phyloP scores from a whole-genome alignment of 2,113 vertebrate species.

The Lutjanus erythropterus region DNA sequence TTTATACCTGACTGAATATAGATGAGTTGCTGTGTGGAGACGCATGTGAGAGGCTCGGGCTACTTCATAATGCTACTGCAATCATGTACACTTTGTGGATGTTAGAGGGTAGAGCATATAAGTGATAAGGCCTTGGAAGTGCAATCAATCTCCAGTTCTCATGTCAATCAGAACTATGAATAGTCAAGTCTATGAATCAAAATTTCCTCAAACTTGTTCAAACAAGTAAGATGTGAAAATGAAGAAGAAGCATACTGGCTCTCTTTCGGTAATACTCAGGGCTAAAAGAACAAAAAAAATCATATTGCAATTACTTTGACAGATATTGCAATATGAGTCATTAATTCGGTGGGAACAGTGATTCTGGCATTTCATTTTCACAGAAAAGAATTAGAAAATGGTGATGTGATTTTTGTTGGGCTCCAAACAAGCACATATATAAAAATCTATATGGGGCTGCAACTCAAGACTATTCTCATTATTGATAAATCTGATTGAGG shows the following conservation, averaged over 20 bases:
- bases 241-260: neutral
- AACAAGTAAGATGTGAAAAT: neutral
- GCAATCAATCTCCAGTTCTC: neutral
- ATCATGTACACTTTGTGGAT: slow-evolving; percentile 9
- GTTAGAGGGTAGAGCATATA: neutral
- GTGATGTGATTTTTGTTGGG: neutral
- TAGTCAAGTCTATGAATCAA: neutral
- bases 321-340: too few species aligned
- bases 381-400: too few species aligned
- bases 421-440: neutral
- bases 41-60: neutral
- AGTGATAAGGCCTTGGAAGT: slow-evolving; percentile 16
- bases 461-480: neutral
- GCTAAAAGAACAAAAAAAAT: neutral
- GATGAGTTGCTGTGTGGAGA: slow-evolving; percentile 7
- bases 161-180: neutral
- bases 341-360: too few species aligned
- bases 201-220: neutral
- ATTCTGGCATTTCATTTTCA: too few species aligned
- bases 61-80: neutral
- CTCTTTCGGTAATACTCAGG: neutral
- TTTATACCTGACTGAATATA: slow-evolving; percentile 39
- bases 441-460: neutral
- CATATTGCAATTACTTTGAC: too few species aligned
- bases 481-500: neutral